Conservation (phyloP, 2,888 invertebrate species). For the Polyommatus iphigenia region DNA sequence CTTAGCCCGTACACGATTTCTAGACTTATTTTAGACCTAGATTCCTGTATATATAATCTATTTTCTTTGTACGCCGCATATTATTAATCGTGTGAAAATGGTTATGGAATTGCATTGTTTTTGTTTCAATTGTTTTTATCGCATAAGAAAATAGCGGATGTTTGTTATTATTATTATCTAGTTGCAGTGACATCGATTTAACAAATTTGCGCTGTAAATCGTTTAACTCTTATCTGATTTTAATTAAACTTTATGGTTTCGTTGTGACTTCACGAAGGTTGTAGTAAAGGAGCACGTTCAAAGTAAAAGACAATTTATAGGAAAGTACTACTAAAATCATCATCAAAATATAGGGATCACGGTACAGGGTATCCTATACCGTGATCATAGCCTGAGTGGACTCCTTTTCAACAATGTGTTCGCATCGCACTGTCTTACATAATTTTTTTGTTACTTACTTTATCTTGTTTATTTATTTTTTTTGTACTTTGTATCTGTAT, state of each 20-base stretch:
- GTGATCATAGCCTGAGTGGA: too few relatives aligned
- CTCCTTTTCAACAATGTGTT: too few relatives aligned
- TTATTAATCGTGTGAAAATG: constrained; percentile 31
- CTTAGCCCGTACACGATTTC: constrained; percentile 56
- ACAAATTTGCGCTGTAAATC: not conserved
- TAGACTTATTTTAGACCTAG: constrained; percentile 42
- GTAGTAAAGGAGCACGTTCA: not conserved
- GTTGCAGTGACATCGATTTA: not conserved
- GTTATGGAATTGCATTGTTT: constrained; percentile 24
- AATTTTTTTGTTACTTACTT: too few relatives aligned
- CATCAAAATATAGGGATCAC: too few relatives aligned
- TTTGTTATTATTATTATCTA: not conserved
- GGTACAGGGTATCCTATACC: too few relatives aligned
- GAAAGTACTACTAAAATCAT: too few relatives aligned
- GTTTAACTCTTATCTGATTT: not conserved
- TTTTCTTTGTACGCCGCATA: constrained; percentile 34
- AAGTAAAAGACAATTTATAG: not conserved
- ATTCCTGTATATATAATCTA: constrained; percentile 41
- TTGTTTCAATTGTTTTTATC: not conserved
- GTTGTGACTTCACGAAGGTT: not conserved
- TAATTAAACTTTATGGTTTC: not conserved
- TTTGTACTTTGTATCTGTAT: too few relatives aligned
- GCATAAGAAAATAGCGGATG: not conserved
- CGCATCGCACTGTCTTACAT: too few relatives aligned
- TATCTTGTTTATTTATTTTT: too few relatives aligned